Evolutionary conservation across 1,140 invertebrate genomes (phyloP).

Genomic region (Drosophila kurseongensis): DNA sequence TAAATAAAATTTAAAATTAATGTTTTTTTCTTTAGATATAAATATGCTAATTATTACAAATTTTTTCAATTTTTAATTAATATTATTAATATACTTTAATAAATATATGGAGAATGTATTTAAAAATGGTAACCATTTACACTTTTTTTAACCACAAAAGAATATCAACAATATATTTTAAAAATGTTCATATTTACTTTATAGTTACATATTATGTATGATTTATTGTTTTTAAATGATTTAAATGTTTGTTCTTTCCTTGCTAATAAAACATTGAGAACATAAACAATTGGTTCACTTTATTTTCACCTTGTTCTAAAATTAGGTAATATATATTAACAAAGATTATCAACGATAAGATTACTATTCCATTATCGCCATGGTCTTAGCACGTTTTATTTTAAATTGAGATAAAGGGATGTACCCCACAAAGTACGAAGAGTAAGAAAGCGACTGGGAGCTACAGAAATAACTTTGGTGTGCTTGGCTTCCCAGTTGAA

Average conservation of each 20-base stretch:
- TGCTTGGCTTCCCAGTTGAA: conserved; percentile 27
- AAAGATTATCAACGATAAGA: conserved; percentile 13
- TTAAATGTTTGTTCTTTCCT: neutral
- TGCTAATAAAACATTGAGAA: neutral
- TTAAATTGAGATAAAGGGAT: neutral
- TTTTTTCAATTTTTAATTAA: too few species aligned
- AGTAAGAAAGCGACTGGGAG: conserved; percentile 32
- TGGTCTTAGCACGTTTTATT: neutral
- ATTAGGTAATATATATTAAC: neutral
- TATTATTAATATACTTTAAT: too few species aligned
- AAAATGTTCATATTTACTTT: too few species aligned
- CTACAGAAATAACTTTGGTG: conserved; percentile 74
- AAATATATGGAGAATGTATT: too few species aligned
- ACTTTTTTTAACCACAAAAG: too few species aligned
- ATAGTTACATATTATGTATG: too few species aligned
- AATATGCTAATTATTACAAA: too few species aligned
- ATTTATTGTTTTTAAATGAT: neutral
- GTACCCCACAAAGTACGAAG: conserved; percentile 4
- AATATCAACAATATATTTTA: too few species aligned
- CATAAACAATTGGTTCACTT: neutral
- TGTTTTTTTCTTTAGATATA: too few species aligned
- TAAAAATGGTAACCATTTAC: too few species aligned
- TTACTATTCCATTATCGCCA: conserved; percentile 8
- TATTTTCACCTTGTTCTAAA: neutral
- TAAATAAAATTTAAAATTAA: too few species aligned